A percentile compares a stretch with the other conserved stretches of the same genome.
Conservation (phyloP, 1,140 invertebrate genomes). For the Drosophila repleta region DNA sequence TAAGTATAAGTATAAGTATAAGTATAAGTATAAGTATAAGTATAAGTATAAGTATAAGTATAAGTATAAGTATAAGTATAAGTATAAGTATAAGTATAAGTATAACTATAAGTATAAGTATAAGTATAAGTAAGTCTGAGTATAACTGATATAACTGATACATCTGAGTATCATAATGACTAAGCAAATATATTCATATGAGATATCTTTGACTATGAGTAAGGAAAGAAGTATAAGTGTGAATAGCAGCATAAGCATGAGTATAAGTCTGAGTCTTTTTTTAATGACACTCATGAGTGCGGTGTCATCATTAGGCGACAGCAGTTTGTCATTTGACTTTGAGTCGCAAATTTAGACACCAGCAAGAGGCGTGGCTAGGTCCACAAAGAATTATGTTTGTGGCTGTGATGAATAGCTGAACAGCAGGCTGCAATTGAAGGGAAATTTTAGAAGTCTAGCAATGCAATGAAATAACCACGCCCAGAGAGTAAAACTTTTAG, state of each 20-base stretch:
- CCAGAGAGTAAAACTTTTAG: no score
- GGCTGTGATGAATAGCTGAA: not conserved
- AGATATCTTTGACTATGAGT: no score
- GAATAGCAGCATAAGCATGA: not conserved
- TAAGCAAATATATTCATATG: no score
- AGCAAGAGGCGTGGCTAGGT: slow-evolving; percentile 12
- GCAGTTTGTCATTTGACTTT: slow-evolving; percentile 27
- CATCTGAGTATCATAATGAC: not conserved
- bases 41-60: not conserved
- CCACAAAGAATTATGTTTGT: not conserved
- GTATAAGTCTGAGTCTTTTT: slow-evolving; percentile 6
- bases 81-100: not conserved
- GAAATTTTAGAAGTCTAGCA: not conserved
- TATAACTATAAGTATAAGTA: no score
- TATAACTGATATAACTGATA: no score
- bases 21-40: no score
- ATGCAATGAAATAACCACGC: no score
- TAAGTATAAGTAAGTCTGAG: no score
- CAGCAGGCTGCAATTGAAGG: not conserved
- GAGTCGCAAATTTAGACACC: slow-evolving; percentile 1
- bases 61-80: not conserved
- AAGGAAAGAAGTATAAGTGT: not conserved
- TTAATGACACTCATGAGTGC: not conserved
- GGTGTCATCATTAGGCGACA: slow-evolving; percentile 34
- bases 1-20: no score